Percentiles rank a stretch among this genome's conserved stretches.
phyloP scores from a whole-genome alignment of 2,888 invertebrate species.

The Trilocha varians region DNA sequence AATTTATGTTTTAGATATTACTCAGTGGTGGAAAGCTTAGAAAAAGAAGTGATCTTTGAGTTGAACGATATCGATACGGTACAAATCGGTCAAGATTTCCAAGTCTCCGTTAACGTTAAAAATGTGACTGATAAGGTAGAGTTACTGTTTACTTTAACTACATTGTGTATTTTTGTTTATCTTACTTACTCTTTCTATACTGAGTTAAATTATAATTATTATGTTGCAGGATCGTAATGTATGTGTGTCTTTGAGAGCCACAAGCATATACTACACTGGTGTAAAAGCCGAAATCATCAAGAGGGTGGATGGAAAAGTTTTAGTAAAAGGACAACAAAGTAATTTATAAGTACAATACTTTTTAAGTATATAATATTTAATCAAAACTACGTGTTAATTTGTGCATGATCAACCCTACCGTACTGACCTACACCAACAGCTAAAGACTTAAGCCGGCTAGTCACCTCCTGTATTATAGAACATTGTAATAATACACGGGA shows the following conservation, averaged over 20 bases:
- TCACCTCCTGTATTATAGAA: too few relatives aligned
- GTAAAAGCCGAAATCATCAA: constrained; percentile 80
- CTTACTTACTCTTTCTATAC: too few relatives aligned
- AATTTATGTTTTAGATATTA: constrained; percentile 75
- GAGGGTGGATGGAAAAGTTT: constrained; percentile 77
- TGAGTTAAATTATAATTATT: too few relatives aligned
- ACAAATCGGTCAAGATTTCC: constrained; percentile 79
- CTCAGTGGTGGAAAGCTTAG: constrained; percentile 67
- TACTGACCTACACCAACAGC: too few relatives aligned
- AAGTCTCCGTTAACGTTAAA: constrained; percentile 76
- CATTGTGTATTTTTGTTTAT: too few relatives aligned
- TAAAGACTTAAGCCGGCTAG: too few relatives aligned
- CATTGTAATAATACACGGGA: too few relatives aligned
- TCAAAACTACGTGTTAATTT: too few relatives aligned
- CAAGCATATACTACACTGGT: constrained; percentile 85
- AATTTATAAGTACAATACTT: constrained; percentile 27
- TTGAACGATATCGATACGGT: constrained; percentile 79
- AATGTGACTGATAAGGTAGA: constrained; percentile 73
- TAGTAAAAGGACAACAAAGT: constrained; percentile 77
- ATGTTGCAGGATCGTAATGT: constrained; percentile 71
- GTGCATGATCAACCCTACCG: too few relatives aligned
- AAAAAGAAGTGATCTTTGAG: constrained; percentile 77
- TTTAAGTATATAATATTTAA: too few relatives aligned
- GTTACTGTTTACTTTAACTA: too few relatives aligned
- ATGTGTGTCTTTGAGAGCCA: constrained; percentile 77